phyloP scores from a whole-genome alignment of 2,113 vertebrate genomes.

The Notarius quadriscutis region DNA sequence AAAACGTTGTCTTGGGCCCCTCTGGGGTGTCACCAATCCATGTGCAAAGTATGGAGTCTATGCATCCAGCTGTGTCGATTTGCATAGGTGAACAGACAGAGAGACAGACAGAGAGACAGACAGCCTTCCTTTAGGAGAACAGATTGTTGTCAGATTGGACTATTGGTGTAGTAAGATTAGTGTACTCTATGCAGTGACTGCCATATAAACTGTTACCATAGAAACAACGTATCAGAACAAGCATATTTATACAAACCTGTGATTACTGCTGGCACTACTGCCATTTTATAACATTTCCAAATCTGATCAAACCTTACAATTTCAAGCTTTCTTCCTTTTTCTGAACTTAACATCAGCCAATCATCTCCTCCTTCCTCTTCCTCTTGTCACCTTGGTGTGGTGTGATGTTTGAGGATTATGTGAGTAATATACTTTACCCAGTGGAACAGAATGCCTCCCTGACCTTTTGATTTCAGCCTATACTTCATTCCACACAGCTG shows the following conservation, averaged over 20 bases:
- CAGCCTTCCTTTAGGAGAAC: no score
- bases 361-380: neutral
- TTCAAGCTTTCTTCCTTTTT: neutral
- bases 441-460: conserved; percentile 40
- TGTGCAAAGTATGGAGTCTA: no score
- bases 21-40: no score
- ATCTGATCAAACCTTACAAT: neutral
- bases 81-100: no score
- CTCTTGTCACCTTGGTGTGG: conserved; percentile 17
- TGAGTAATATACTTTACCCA: conserved; percentile 32
- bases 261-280: no score
- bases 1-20: no score
- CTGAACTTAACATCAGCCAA: neutral
- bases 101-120: no score
- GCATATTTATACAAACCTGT: no score
- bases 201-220: neutral
- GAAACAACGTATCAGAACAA: neutral
- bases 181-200: no score
- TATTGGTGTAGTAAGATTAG: no score
- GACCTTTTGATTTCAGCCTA: conserved; percentile 45
- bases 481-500: conserved; percentile 35
- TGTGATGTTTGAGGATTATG: conserved; percentile 14
- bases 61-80: no score
- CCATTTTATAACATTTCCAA: neutral
- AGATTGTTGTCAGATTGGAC: no score